phyloP scores from a whole-genome alignment of 2,888 invertebrate species.

The Ligdia adustata region DNA sequence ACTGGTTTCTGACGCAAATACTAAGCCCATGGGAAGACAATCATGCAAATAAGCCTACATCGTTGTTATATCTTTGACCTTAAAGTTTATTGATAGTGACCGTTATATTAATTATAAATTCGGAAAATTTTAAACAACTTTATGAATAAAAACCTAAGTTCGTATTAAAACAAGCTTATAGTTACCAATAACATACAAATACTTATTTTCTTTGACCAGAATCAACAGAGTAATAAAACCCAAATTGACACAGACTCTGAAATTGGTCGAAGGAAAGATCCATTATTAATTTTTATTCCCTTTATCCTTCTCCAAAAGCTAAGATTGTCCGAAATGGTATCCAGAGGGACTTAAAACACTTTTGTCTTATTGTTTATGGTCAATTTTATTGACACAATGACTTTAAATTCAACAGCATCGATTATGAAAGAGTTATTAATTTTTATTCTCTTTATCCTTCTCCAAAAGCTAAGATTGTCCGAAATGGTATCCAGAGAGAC shows the following conservation, averaged over 20 bases:
- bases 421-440: conserved; percentile 22
- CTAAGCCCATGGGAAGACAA: conserved; percentile 3
- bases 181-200: too few species aligned
- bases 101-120: too few species aligned
- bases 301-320: conserved; percentile 28
- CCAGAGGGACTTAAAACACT: conserved; percentile 20
- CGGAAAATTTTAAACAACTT: too few species aligned
- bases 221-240: background rate
- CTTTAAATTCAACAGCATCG: conserved; percentile 18
- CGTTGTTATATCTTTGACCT: background rate
- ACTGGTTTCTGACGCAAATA: conserved; percentile 18
- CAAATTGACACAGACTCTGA: conserved; percentile 17
- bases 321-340: conserved; percentile 23
- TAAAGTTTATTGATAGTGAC: background rate
- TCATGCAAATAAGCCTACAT: conserved; percentile 6
- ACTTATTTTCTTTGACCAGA: too few species aligned
- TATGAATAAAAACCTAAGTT: too few species aligned
- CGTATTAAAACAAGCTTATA: too few species aligned
- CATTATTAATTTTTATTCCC: conserved; percentile 29
- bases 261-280: conserved; percentile 27
- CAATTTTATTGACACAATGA: conserved; percentile 23
- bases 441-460: conserved; percentile 29
- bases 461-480: conserved; percentile 24
- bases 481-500: conserved; percentile 24
- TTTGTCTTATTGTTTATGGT: conserved; percentile 24